These are phyloP conservation scores for Tonatia bakeri DNA, from an alignment of 2,113 vertebrate species.

Conservation along the genomic window DNA sequence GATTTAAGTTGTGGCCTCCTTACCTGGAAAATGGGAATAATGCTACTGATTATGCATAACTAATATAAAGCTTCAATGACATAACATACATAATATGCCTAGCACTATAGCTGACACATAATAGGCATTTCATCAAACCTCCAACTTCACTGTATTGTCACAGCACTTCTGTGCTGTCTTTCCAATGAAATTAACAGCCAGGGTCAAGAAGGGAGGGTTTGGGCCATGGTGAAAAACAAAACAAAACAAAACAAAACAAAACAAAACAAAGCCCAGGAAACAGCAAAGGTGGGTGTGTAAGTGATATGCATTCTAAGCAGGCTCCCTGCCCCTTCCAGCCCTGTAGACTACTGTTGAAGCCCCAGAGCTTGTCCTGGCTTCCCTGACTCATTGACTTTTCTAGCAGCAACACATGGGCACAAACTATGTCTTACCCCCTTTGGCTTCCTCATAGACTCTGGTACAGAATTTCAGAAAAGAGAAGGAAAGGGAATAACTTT, in stretches of 20 bases:
- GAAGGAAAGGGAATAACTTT: constrained; percentile 34
- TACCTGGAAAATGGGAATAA: constrained; percentile 29
- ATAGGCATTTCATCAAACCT: not conserved
- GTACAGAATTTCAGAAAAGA: constrained; percentile 35
- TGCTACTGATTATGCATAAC: not conserved
- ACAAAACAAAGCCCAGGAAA: not conserved
- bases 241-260: constrained; percentile 44
- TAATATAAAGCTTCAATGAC: not conserved
- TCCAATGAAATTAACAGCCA: constrained; percentile 8
- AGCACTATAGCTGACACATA: not conserved
- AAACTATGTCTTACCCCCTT: not conserved
- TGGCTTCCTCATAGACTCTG: not conserved
- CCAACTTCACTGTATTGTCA: not conserved
- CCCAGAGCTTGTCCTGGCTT: not conserved
- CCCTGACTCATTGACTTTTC: not conserved
- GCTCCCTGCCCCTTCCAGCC: not conserved
- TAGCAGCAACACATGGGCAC: not conserved
- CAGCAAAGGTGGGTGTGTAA: not conserved
- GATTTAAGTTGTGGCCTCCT: not conserved
- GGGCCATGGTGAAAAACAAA: constrained; percentile 14
- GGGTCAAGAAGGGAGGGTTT: not conserved
- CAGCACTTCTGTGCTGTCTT: not conserved
- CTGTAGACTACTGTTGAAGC: not conserved
- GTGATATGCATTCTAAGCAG: not conserved
- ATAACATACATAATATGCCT: not conserved